Base-by-base conservation (phyloP, 2,888 invertebrate species). In the Pheosia gnoma region DNA sequence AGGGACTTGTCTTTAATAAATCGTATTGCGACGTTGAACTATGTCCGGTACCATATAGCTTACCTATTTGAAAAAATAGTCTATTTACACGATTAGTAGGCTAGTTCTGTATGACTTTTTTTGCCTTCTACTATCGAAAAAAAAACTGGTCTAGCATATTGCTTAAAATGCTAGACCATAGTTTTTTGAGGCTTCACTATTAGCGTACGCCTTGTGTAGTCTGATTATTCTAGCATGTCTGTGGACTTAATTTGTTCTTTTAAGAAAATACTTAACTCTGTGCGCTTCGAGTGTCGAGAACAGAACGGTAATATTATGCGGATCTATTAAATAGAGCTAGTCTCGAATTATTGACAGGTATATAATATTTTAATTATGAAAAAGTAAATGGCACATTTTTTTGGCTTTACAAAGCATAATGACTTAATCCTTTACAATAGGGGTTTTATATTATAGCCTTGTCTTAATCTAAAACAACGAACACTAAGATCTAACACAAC, bases 1-100 rank as follows among this genome's bases (percentile, higher is more conserved):
- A 92, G 91, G 93, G 92, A 93, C 78, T 91, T 90, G 81, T 86
- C 83, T 83, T 88, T 71, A 25, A 25, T 25, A 84, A 86, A 85
- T 86, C 79, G 84, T 87, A 84, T 84, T 82, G 83, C 77, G 79
- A 81, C 74, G 80, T 88, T 87, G 82, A 84, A 79, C 77, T 87
- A 84, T 84, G 76, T 84, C 81, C 84, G 84, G 85, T 80, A 82
- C 72, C 68, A 77, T 81, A 79, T 80, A 79, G 78, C 80, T 81
- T 81, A 25, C 25, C 25, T 25, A 77, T 82, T 83, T 87, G 83
- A 86, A 88, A 88, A 90, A 83, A 90, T 89, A 87, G 83, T 82
- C 72, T 87, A 86, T 86, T 83, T 86, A 86, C 79, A 85, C 68
- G 77, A 74, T 82, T 82, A 25, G 25, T 25, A 25, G 25, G 25